A percentile compares a stretch with the other conserved stretches of the same genome.
phyloP scores from a whole-genome alignment of 2,797 vertebrate genomes.

The Microchirus variegatus region DNA sequence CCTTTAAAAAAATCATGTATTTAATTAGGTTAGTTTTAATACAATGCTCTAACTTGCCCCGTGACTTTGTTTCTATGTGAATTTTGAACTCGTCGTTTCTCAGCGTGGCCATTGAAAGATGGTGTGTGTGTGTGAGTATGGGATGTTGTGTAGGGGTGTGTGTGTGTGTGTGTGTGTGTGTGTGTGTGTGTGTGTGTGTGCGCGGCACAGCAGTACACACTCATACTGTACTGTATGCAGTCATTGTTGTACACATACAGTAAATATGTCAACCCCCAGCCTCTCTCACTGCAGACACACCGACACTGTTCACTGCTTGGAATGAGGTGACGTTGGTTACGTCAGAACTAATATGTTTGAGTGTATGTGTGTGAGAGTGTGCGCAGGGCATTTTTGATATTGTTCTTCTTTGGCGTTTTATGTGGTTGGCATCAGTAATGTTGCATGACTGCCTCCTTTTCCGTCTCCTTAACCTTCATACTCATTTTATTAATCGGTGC shows the following conservation, averaged over 20 bases:
- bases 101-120: not conserved
- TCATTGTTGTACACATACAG: constrained; percentile 29
- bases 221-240: constrained; percentile 13
- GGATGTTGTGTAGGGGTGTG: not conserved
- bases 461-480: too few species aligned
- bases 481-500: too few species aligned
- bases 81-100: not conserved
- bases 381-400: too few species aligned
- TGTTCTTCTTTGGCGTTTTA: too few species aligned
- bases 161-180: not conserved
- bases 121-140: not conserved
- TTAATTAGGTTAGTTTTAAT: not conserved
- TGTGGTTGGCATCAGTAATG: too few species aligned
- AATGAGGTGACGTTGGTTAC: not conserved
- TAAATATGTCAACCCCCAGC: constrained; percentile 9
- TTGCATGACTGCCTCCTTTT: too few species aligned
- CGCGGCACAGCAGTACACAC: not conserved
- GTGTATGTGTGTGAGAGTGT: constrained; percentile 3
- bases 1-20: not conserved
- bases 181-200: not conserved
- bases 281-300: constrained; percentile 18
- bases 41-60: not conserved
- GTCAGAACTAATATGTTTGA: constrained; percentile 5
- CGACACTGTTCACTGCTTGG: constrained; percentile 4
- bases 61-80: not conserved